A percentile compares a stretch with the other conserved stretches of the same genome.
Conservation (phyloP, 2,113 vertebrate genomes). For the Forbesichthys agassizii region DNA sequence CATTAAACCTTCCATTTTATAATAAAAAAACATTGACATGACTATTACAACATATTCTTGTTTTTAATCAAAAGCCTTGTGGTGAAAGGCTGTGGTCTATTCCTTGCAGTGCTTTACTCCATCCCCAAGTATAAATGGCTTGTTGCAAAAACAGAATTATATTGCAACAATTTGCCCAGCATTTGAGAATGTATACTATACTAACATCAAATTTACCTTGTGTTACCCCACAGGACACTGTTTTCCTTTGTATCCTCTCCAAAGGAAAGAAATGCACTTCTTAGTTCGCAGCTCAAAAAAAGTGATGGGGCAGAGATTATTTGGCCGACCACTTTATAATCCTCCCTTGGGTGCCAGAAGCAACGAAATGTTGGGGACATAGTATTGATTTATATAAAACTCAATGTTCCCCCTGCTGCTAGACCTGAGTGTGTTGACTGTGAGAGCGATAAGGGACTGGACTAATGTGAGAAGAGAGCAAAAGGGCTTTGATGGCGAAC, state of each 20-base stretch:
- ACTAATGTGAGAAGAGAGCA: conserved; percentile 63
- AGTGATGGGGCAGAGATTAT: conserved; percentile 57
- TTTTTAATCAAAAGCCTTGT: not conserved
- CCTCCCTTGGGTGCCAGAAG: conserved; percentile 54
- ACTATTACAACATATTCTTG: not conserved
- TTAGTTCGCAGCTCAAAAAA: conserved; percentile 48
- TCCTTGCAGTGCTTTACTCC: too few species aligned
- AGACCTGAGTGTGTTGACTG: conserved; percentile 59
- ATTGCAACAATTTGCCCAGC: not conserved
- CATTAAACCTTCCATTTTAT: conserved; percentile 12
- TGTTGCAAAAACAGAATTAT: too few species aligned
- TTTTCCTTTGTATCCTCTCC: conserved; percentile 29
- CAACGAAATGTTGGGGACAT: conserved; percentile 62
- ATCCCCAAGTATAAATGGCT: too few species aligned
- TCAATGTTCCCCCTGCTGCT: conserved; percentile 64
- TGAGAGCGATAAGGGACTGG: conserved; percentile 63
- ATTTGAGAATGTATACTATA: conserved; percentile 25
- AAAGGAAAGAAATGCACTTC: conserved; percentile 24
- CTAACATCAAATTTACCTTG: too few species aligned
- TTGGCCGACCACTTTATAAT: conserved; percentile 60
- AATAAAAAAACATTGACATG: not conserved
- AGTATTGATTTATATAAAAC: conserved; percentile 74
- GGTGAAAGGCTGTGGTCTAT: not conserved
- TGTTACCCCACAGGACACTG: conserved; percentile 9
- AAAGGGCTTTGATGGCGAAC: conserved; percentile 59